These are phyloP conservation scores for Lepus europaeus DNA, from an alignment of 2,113 vertebrate species.

Conservation along the genomic window DNA sequence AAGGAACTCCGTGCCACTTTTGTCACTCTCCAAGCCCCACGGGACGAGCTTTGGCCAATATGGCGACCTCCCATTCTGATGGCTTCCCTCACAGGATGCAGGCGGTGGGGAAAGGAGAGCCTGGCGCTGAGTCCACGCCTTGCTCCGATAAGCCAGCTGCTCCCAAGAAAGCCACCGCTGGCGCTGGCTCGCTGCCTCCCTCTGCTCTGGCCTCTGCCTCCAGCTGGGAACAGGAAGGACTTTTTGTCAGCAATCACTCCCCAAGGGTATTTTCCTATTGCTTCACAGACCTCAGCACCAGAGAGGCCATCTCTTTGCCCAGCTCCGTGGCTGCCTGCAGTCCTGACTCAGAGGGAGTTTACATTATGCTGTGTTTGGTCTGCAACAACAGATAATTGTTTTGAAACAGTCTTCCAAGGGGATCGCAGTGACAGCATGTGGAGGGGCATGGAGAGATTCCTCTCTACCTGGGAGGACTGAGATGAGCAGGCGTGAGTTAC, in stretches of 20 bases:
- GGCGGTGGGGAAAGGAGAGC: background rate
- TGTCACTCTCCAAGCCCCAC: constrained; percentile 27
- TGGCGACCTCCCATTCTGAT: constrained; percentile 76
- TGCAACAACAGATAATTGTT: constrained; percentile 37
- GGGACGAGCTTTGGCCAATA: constrained; percentile 68
- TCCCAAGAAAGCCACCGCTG: constrained; percentile 55
- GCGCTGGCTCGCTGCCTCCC: constrained; percentile 12
- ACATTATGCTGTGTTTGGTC: background rate
- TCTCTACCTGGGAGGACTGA: background rate
- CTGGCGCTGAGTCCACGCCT: background rate
- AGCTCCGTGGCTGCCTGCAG: background rate
- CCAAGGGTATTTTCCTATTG: constrained; percentile 74
- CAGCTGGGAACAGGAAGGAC: constrained; percentile 60
- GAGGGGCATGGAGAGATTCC: background rate
- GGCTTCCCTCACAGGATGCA: constrained; percentile 51
- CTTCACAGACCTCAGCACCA: constrained; percentile 66
- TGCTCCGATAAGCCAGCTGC: constrained; percentile 25
- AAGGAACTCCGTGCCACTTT: constrained; percentile 65
- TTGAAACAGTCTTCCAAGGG: background rate
- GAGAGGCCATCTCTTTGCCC: constrained; percentile 52
- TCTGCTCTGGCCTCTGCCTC: constrained; percentile 55
- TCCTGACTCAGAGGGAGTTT: constrained; percentile 2
- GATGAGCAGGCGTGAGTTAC: background rate
- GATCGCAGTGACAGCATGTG: background rate
- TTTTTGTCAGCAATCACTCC: constrained; percentile 65